phyloP scores from a whole-genome alignment of 1,140 invertebrate species.

The Onthophagus taurus region DNA sequence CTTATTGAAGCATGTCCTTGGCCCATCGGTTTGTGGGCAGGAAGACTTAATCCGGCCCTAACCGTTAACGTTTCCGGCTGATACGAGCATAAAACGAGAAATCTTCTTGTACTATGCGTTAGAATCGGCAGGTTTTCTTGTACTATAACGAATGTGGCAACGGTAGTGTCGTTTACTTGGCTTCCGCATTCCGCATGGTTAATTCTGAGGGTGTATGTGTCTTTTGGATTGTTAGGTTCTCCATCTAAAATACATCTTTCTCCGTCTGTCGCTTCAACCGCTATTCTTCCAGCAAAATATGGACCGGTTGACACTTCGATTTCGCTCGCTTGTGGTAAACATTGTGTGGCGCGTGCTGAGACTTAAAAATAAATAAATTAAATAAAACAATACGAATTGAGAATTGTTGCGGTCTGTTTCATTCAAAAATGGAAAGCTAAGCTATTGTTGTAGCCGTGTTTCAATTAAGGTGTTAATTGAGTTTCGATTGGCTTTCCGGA shows the following conservation, averaged over 20 bases:
- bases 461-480: too few relatives aligned
- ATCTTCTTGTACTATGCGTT: slow-evolving; percentile 65
- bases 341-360: slow-evolving; percentile 65
- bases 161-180: slow-evolving; percentile 59
- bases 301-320: slow-evolving; percentile 72
- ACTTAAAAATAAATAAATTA: too few relatives aligned
- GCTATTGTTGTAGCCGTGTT: too few relatives aligned
- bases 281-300: slow-evolving; percentile 63
- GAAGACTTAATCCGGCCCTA: slow-evolving; percentile 58
- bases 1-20: slow-evolving; percentile 21
- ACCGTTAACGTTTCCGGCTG: slow-evolving; percentile 70
- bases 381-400: too few relatives aligned
- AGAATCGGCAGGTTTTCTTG: slow-evolving; percentile 72
- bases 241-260: slow-evolving; percentile 52
- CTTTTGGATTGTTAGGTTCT: slow-evolving; percentile 52
- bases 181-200: slow-evolving; percentile 67
- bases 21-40: slow-evolving; percentile 27
- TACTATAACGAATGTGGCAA: slow-evolving; percentile 68
- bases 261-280: slow-evolving; percentile 57
- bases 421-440: too few relatives aligned
- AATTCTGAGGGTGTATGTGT: slow-evolving; percentile 61
- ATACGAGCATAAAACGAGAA: slow-evolving; percentile 68
- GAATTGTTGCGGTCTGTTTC: too few relatives aligned
- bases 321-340: slow-evolving; percentile 63
- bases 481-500: too few relatives aligned